These are phyloP conservation scores for Macaria liturata DNA, from an alignment of 2,888 invertebrate species.

Conservation along the genomic window DNA sequence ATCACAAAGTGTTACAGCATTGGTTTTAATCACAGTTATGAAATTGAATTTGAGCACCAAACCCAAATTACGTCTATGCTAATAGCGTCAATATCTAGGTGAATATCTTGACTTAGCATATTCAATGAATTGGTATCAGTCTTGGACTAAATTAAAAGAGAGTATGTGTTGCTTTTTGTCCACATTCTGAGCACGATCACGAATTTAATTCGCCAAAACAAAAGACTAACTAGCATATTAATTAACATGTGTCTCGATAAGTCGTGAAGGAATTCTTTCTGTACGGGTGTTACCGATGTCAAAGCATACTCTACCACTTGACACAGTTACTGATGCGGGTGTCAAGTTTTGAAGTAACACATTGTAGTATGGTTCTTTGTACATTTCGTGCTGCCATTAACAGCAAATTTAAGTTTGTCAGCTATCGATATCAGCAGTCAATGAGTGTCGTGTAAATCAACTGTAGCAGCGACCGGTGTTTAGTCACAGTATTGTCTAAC, in stretches of 20 bases:
- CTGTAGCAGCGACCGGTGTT: constrained; percentile 37
- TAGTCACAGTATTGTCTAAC: constrained; percentile 41
- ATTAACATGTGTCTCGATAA: constrained; percentile 17
- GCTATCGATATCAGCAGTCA: constrained; percentile 13
- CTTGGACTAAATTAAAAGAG: too few relatives aligned
- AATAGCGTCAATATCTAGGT: neutral
- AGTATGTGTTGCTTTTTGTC: neutral
- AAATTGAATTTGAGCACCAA: too few relatives aligned
- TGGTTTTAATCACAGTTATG: too few relatives aligned
- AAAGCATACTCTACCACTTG: neutral
- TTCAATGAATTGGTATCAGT: too few relatives aligned
- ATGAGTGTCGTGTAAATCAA: constrained; percentile 26
- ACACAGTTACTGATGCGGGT: too few relatives aligned
- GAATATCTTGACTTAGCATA: neutral
- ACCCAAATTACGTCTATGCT: too few relatives aligned
- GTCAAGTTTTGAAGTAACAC: too few relatives aligned
- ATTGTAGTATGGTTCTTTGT: too few relatives aligned
- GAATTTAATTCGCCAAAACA: constrained; percentile 23
- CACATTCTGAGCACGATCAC: constrained; percentile 9
- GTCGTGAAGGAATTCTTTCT: constrained; percentile 23
- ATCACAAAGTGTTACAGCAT: too few relatives aligned
- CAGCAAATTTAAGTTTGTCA: neutral
- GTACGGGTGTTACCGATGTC: constrained; percentile 15
- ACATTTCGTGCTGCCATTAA: too few relatives aligned
- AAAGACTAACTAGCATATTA: constrained; percentile 17